These are phyloP conservation scores for Ciconia stormi DNA, from an alignment of 2,113 vertebrate genomes.

Conservation along the genomic window DNA sequence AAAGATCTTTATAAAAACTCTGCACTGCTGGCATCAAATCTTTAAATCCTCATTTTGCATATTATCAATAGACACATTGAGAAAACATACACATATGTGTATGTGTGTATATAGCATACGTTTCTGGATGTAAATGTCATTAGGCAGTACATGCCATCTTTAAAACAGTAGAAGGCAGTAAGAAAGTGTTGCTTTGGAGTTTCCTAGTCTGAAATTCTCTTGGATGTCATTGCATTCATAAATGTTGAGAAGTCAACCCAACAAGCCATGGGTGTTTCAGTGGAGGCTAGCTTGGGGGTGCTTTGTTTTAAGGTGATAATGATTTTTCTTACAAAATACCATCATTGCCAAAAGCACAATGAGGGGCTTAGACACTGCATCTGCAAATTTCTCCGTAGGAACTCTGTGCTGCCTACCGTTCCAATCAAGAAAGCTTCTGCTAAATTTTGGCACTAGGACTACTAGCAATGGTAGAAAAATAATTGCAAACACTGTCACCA, in stretches of 20 bases:
- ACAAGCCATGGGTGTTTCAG: not conserved
- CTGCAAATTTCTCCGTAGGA: not conserved
- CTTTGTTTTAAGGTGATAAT: not conserved
- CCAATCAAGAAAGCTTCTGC: not conserved
- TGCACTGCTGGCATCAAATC: not conserved
- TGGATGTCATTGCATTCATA: not conserved
- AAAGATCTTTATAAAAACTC: not conserved
- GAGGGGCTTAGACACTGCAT: not conserved
- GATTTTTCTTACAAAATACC: not conserved
- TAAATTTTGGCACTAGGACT: not conserved
- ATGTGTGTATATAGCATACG: accelerated
- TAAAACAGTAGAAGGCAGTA: not conserved
- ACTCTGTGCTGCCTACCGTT: not conserved
- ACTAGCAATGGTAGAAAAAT: not conserved
- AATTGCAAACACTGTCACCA: not conserved
- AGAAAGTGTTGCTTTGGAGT: not conserved
- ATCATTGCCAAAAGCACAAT: not conserved
- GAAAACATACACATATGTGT: not conserved
- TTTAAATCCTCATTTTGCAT: not conserved
- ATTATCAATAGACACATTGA: not conserved
- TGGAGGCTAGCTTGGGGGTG: not conserved
- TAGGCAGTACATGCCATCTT: not conserved
- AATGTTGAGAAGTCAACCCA: not conserved
- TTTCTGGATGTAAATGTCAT: not conserved
- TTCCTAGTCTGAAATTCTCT: not conserved